Evolutionary conservation across 2,888 invertebrate genomes (phyloP), one percentile per base, ranked within the genome.

Genomic region (Eupithecia dodoneata): DNA sequence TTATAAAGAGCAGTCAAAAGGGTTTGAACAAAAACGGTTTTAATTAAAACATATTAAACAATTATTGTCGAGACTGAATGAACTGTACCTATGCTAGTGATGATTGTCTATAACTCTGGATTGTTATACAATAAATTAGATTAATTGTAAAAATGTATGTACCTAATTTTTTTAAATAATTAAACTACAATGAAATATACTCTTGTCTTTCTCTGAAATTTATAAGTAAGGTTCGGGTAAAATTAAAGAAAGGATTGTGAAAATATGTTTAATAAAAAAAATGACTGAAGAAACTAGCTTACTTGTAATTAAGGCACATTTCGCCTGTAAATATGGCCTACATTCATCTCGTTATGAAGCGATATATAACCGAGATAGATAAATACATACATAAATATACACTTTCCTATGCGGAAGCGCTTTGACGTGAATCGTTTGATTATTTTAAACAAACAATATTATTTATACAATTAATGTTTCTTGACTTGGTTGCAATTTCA

Each of bases 121-220:
- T 92, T 93, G 91, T 92, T 92, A 89, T 88, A 86, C 88, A 87
- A 87, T 87, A 84, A 83, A 88, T 84, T 87, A 88, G 85, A 85
- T 85, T 87, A 86, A 89, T 87, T 92, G 93, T 93, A 93, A 89
- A 93, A 92, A 92, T 92, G 91, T 92, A 92, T 92, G 91, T 92
- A 93, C 89, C 90, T 91, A 91, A 91, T 87, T 91, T 91, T 90
- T 90, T 89, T 79, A 90, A 90, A 88, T 88, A 91, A 91, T 89
- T 92, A 92, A 90, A 92, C 86, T 88, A 87, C 88, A 87, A 91
- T 92, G 90, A 91, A 91, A 87, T 91, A 88, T 85, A 83, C 79
- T 74, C 80, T 74, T 65, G 76, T 49, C 85, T 83, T 85, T 83
- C 85, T 86, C 74, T 59, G 55, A 18, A 76, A 79, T 83, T 81